These are phyloP conservation scores for Todiramphus saurophagus DNA, from an alignment of 2,113 vertebrate genomes.

Conservation along the genomic window DNA sequence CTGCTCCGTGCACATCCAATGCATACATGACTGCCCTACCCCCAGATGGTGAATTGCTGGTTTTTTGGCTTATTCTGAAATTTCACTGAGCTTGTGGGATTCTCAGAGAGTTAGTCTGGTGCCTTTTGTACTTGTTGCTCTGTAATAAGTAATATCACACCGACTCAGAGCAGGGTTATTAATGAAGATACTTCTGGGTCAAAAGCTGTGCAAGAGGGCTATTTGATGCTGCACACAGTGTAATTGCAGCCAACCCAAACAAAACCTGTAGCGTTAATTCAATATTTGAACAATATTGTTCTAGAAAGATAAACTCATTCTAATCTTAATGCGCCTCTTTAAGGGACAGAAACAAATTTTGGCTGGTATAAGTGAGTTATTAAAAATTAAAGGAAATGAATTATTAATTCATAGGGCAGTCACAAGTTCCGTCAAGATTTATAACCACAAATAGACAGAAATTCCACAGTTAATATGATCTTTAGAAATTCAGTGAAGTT, in stretches of 20 bases:
- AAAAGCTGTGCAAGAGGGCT: constrained; percentile 9
- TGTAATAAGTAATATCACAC: constrained; percentile 27
- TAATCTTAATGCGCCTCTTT: neutral
- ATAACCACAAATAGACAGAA: neutral
- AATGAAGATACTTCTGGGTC: constrained; percentile 15
- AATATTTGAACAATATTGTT: neutral
- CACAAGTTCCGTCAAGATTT: neutral
- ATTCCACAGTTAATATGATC: neutral
- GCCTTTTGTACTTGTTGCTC: neutral
- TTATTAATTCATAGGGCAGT: neutral
- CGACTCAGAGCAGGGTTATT: neutral
- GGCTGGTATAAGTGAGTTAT: neutral
- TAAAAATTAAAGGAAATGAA: constrained; percentile 28
- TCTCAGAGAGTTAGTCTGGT: neutral
- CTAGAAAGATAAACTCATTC: neutral
- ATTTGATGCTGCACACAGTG: neutral
- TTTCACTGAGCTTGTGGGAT: neutral
- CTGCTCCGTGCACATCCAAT: neutral
- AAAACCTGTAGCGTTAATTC: neutral
- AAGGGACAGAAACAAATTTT: neutral
- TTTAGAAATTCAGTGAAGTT: neutral
- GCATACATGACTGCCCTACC: neutral
- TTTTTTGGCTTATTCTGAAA: neutral
- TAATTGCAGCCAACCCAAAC: neutral
- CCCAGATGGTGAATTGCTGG: neutral